Evolutionary conservation across 2,113 vertebrate genomes (phyloP).

Genomic region (Hipposideros armiger): DNA sequence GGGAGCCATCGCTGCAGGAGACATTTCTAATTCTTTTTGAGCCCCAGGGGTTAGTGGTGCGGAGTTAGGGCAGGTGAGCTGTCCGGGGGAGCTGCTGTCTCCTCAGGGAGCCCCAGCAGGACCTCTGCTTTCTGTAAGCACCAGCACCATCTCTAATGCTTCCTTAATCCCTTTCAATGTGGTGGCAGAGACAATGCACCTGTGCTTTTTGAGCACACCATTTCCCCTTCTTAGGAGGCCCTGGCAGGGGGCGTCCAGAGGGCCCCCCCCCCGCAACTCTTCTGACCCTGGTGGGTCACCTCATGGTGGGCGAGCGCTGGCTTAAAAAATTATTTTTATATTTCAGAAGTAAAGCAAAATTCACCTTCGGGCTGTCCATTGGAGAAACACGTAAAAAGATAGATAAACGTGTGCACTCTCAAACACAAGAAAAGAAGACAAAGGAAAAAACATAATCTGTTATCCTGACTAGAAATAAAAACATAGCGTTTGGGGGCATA

Average conservation of each 20-base stretch:
- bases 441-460: not conserved
- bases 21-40: constrained; percentile 30
- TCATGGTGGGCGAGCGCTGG: not conserved
- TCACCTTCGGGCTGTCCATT: not conserved
- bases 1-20: not conserved
- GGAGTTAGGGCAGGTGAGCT: not conserved
- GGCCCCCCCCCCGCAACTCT: not conserved
- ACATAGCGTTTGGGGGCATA: not conserved
- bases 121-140: not conserved
- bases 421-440: not conserved
- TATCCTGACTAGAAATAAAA: constrained; percentile 8
- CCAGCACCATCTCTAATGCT: not conserved
- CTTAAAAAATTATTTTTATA: constrained; percentile 25
- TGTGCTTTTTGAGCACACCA: not conserved
- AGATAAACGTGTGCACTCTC: not conserved
- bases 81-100: not conserved
- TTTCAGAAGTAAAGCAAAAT: not conserved
- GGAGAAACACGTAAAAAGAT: not conserved
- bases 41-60: not conserved
- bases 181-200: not conserved
- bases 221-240: not conserved
- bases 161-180: not conserved
- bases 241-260: not conserved
- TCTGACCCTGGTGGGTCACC: not conserved
- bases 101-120: not conserved